These are phyloP conservation scores for Taxidea taxus DNA, from an alignment of 2,113 vertebrate species.

Conservation along the genomic window DNA sequence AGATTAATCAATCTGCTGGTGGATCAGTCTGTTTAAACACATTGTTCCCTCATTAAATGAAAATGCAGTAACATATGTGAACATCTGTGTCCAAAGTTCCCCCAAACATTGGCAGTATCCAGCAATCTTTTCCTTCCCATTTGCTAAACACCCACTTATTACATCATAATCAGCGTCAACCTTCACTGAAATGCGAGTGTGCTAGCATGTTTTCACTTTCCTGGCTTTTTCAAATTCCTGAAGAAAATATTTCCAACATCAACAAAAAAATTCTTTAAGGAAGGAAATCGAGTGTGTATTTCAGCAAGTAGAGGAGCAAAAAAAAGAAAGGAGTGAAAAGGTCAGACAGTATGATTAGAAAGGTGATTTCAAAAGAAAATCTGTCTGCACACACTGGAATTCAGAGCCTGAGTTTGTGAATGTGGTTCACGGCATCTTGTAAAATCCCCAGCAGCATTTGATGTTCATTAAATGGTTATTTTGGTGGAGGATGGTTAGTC, in stretches of 20 bases:
- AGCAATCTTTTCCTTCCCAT: not conserved
- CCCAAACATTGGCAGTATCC: not conserved
- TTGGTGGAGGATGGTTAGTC: not conserved
- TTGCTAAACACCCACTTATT: not conserved
- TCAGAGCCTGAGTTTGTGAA: not conserved
- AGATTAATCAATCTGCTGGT: not conserved
- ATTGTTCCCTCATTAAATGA: not conserved
- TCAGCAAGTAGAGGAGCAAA: not conserved
- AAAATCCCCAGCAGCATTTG: not conserved
- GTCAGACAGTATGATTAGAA: not conserved
- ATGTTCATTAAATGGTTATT: not conserved
- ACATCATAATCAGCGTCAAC: not conserved
- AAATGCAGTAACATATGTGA: not conserved
- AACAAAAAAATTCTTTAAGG: not conserved
- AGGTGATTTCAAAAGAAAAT: not conserved
- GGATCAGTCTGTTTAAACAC: not conserved
- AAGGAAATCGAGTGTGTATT: not conserved
- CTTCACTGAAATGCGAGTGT: not conserved
- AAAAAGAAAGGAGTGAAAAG: not conserved
- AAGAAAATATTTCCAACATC: not conserved
- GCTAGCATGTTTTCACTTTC: not conserved
- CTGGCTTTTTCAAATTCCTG: slow-evolving; percentile 30
- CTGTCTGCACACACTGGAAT: not conserved
- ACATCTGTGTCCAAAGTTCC: not conserved
- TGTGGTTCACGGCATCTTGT: not conserved